Conservation (phyloP, 37 sponge, comb jelly and placozoan species). For the Aphrocallistes beatrix region DNA sequence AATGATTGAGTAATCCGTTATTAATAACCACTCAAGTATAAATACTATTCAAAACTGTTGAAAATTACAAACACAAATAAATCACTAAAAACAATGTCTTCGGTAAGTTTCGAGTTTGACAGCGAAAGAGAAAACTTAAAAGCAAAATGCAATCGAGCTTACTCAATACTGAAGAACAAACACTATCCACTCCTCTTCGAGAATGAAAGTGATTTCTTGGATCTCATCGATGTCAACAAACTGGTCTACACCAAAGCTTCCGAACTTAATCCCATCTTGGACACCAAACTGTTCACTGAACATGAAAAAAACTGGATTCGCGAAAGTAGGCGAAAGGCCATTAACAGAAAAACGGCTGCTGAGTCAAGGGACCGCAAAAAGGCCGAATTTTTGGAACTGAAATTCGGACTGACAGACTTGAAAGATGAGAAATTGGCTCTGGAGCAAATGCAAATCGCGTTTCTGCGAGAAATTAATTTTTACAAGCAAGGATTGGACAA, state of each 20-base stretch:
- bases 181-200: not conserved
- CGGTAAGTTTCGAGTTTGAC: not conserved
- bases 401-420: too few relatives aligned
- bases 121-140: not conserved
- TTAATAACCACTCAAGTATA: too few relatives aligned
- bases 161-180: not conserved
- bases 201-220: not conserved
- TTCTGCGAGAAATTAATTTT: too few relatives aligned
- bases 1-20: too few relatives aligned
- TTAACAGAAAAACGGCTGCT: conserved; percentile 1
- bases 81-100: not conserved
- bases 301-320: not conserved
- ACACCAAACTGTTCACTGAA: not conserved
- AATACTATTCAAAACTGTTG: not conserved
- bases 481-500: too few relatives aligned
- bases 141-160: not conserved
- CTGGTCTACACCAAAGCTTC: conserved; percentile 2
- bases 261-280: not conserved
- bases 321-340: not conserved
- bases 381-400: not conserved
- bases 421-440: too few relatives aligned
- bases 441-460: too few relatives aligned
- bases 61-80: not conserved
- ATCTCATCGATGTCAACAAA: not conserved
- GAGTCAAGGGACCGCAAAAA: not conserved